Base-by-base conservation (phyloP, 2,888 invertebrate genomes). In the Dorcus hopei region DNA sequence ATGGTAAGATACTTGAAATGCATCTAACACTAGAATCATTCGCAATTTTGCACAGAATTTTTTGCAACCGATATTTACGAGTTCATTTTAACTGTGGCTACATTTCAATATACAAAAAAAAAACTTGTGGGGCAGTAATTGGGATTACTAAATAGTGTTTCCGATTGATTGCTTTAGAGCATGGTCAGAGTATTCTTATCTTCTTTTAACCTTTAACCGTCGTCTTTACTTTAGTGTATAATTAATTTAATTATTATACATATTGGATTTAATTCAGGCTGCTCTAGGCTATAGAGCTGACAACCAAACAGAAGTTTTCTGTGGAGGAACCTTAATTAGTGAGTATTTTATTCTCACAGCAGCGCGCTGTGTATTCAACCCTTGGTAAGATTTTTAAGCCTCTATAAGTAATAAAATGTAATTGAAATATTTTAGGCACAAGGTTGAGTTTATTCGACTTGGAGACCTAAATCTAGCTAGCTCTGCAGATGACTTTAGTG, bases 251-350 rank as follows among this genome's bases (percentile, higher is more conserved):
- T 19, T 19, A 19, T 19, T 19, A 19, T 19, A 19, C 19, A 42
- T 14, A 38, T 62, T 58, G 38, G n/a, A n/a, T n/a, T n/a, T n/a
- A n/a, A n/a, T n/a, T n/a, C 40, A 74, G 74, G 75, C 75, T 43
- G 71, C 73, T 38, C 61, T 76, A 42, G 75, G 75, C 1, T 75
- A 69, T 61, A 73, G 70, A 33, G 62, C 58, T 39, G 57, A 54
- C 45, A 59, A 70, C 14, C 68, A 72, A 0, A 79, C 81, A 59
- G 61, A 67, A 0, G 86, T 84, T 80, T 68, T 70, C 2, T 90
- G 90, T 66, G 89, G 89, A 0, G 90, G 89, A 0, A 82, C 84
- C 8, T 77, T 90, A 8, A 83, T 90, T 54, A 85, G 85, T 54
- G 70, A 85, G 1, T 77, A 78, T 4, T 87, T 82, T 71, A 83